A percentile compares a stretch with the other conserved stretches of the same genome.
Evolutionary conservation across 2,888 invertebrate genomes (phyloP).

Genomic region (Lumbricus terrestris): DNA sequence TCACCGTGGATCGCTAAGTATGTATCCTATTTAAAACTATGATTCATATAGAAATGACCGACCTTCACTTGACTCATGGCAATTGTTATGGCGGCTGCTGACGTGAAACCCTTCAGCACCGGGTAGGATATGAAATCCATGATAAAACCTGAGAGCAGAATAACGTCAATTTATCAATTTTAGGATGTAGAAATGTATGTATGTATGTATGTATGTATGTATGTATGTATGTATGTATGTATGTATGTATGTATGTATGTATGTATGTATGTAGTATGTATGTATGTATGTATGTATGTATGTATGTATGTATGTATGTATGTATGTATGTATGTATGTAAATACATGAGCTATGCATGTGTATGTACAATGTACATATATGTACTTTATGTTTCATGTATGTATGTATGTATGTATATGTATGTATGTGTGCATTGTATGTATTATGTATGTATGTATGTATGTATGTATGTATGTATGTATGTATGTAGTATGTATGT

Average conservation of each 20-base stretch:
- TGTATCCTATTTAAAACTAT: not conserved
- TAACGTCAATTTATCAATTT: not conserved
- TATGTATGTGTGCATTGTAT: constrained; percentile 8
- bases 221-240: constrained; percentile 18
- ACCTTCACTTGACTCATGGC: constrained; percentile 55
- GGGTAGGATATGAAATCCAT: constrained; percentile 57
- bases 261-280: too few relatives aligned
- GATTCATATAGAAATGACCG: constrained; percentile 10
- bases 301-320: not conserved
- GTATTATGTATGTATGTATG: too few relatives aligned
- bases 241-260: not conserved
- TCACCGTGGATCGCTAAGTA: too few relatives aligned
- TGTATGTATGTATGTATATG: not conserved
- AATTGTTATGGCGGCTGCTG: constrained; percentile 56
- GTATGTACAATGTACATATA: not conserved
- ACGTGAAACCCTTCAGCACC: constrained; percentile 57
- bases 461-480: too few relatives aligned
- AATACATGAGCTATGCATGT: too few relatives aligned
- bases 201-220: constrained; percentile 13
- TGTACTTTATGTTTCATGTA: not conserved
- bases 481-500: too few relatives aligned
- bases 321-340: constrained; percentile 8
- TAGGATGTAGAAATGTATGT: not conserved
- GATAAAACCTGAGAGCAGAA: constrained; percentile 50
- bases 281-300: too few relatives aligned